Conservation (phyloP, 2,888 invertebrate genomes). For the Pyrochroa serraticornis region DNA sequence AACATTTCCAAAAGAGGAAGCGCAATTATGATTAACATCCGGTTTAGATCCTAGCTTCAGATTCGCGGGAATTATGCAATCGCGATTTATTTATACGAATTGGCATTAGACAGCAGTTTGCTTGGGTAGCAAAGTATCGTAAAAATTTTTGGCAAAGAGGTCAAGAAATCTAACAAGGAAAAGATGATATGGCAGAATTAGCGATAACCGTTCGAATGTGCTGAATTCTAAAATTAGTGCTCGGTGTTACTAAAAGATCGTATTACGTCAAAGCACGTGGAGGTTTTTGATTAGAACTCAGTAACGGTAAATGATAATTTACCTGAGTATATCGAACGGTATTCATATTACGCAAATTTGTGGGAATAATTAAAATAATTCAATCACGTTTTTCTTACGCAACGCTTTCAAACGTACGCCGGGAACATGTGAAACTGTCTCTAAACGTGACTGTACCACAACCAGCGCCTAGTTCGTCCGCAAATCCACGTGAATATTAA, state of each 20-base stretch:
- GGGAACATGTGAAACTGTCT: constrained; percentile 34
- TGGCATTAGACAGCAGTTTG: too few relatives aligned
- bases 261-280: not conserved
- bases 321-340: not conserved
- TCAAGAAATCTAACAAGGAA: constrained; percentile 8
- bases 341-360: constrained; percentile 27
- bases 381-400: constrained; percentile 33
- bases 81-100: too few relatives aligned
- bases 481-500: too few relatives aligned
- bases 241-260: not conserved
- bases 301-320: not conserved
- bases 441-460: constrained; percentile 32
- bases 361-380: constrained; percentile 33
- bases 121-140: not conserved
- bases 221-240: not conserved
- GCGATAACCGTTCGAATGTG: not conserved
- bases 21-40: not conserved
- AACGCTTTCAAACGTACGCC: constrained; percentile 29
- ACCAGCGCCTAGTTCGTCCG: not conserved
- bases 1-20: too few relatives aligned
- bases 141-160: not conserved
- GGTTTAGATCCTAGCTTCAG: not conserved
- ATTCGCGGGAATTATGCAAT: not conserved
- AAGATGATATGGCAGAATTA: not conserved
- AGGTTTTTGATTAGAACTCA: not conserved